A percentile compares a stretch with the other conserved stretches of the same genome.
Evolutionary conservation across 53 echinoderm and acorn worm genomes (phyloP).

Genomic region (Henricia sp.): DNA sequence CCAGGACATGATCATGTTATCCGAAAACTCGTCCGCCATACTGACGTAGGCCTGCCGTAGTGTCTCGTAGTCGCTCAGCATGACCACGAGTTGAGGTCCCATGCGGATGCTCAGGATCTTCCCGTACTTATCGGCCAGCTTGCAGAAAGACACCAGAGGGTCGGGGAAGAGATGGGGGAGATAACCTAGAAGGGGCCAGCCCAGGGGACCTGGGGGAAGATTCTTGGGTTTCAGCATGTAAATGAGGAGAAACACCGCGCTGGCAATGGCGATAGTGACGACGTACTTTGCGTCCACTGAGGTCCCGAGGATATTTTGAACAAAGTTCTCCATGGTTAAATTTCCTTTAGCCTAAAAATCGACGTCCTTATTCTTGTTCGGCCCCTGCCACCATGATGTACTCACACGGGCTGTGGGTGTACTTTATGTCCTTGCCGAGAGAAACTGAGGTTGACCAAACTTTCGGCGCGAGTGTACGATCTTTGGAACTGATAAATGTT

Average conservation of each 20-base stretch:
- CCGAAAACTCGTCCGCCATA: constrained; percentile 43
- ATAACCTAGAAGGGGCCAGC: constrained; percentile 44
- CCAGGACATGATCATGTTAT: constrained; percentile 61
- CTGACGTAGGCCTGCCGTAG: constrained; percentile 33
- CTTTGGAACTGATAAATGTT: no score
- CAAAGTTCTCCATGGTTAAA: neutral
- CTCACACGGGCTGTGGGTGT: no score
- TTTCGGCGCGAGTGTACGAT: no score
- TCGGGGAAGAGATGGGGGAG: constrained; percentile 37
- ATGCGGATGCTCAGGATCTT: constrained; percentile 51
- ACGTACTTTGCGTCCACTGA: neutral
- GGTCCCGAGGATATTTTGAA: neutral
- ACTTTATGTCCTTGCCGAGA: no score
- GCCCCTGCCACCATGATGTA: no score
- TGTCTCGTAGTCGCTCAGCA: constrained; percentile 57
- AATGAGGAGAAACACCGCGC: neutral
- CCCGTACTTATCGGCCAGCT: constrained; percentile 48
- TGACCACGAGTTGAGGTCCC: constrained; percentile 50
- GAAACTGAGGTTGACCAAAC: no score
- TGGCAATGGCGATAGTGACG: constrained; percentile 7
- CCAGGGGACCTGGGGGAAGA: constrained; percentile 42
- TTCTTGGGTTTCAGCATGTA: constrained; percentile 33
- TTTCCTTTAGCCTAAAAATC: no score
- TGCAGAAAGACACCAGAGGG: constrained; percentile 50
- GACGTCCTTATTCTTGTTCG: no score